Base-by-base conservation (phyloP, 2,113 vertebrate species). In the Nanorana parkeri region DNA sequence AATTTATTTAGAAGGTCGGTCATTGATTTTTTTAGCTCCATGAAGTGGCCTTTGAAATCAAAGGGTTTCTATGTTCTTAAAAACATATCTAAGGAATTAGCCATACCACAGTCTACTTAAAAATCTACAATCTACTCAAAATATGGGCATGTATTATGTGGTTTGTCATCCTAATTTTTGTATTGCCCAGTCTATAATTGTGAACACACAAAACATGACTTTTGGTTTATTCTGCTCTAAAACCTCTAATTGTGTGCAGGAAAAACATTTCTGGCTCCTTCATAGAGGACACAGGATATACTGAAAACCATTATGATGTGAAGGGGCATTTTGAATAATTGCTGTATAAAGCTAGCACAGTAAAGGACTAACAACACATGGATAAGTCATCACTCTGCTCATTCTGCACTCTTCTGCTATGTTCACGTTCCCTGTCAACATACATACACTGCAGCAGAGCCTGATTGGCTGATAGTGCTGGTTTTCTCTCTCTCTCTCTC, bases 221-320 rank as follows among this genome's bases (percentile, higher is more conserved):
- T 75, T 36, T 61, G 72, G 55, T 75, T 32, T 60, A n/a, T 75
- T 32, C 71, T 21, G 61, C 72, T 41, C 32, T 58, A 41, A 75
- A 41, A 60, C 58, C 32, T 36, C 58, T 75, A 32, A 73, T 58
- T 58, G 19, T 58, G 60, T 61, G 56, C 6, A 61, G 16, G 56
- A 61, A 41, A 41, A 32, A 21, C 36, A 23, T 2, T n/a, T 36
- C 20, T 24, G 16, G n/a, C 21, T 61, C 29, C 41, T 17, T 52
- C 8, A 23, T 71, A 41, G 21, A 74, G n/a, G 20, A 58, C 54
- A 56, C 10, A 75, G 21, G 5, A 61, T 28, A 21, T 26, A 71
- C 51, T 54, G 13, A 66, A n/a, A 67, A 1, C 8, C 13, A 10
- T 15, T 10, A 15, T 47, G 13, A 47, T 0, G 41, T 47, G 6